A percentile compares a stretch with the other conserved stretches of the same genome.
These are phyloP conservation scores for Monoplex corrugatus DNA, from an alignment of 2,888 invertebrate genomes.

Conservation along the genomic window DNA sequence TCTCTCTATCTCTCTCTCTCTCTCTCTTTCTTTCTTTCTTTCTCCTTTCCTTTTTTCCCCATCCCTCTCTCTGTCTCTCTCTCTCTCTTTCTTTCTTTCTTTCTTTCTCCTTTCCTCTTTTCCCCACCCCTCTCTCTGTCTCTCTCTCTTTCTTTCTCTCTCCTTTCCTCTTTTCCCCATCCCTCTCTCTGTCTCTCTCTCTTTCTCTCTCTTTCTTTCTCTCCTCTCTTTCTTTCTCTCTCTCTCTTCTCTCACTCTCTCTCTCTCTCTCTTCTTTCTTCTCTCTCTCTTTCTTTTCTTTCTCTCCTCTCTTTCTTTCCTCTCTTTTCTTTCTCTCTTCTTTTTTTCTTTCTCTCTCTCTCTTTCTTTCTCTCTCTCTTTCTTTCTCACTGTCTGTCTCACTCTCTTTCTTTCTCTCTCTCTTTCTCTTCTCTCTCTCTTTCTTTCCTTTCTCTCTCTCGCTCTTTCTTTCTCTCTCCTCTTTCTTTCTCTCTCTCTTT, in stretches of 20 bases:
- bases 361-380: slow-evolving; percentile 1
- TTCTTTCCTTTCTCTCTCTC: too few relatives aligned
- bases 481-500: neutral
- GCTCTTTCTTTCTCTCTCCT: too few relatives aligned
- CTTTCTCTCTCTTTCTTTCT: neutral
- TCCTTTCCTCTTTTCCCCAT: neutral
- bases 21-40: neutral
- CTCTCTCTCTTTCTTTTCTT: slow-evolving; percentile 5
- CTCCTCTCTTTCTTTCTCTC: neutral
- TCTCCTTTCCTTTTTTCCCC: neutral
- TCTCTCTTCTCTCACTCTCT: neutral
- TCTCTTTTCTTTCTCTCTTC: neutral
- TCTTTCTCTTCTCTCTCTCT: too few relatives aligned
- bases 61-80: neutral
- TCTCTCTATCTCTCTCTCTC: neutral
- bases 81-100: slow-evolving; percentile 7
- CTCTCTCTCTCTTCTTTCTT: neutral
- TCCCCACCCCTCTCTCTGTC: neutral
- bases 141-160: neutral
- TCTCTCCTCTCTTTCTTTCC: neutral
- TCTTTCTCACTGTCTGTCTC: neutral
- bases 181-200: neutral
- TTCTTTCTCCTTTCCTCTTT: neutral
- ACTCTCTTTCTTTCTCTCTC: neutral
- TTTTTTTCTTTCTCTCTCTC: neutral